Conservation (phyloP, 1,140 invertebrate species). For the Temnothorax nylanderi region DNA sequence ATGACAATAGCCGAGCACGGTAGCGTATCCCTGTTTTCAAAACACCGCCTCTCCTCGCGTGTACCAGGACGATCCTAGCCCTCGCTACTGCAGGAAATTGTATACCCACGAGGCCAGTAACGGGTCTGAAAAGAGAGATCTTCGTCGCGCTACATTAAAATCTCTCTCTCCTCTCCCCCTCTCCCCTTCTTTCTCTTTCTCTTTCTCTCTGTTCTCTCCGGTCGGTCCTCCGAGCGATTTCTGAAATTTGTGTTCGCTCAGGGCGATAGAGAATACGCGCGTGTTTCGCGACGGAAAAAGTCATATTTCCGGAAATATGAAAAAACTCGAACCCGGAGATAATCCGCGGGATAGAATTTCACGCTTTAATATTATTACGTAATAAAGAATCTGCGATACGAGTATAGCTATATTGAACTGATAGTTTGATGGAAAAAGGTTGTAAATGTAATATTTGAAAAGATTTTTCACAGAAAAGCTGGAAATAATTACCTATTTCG, state of each 20-base stretch:
- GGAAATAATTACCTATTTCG: background rate
- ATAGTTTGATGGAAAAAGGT: background rate
- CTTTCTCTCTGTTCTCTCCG: background rate
- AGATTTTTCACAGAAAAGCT: background rate
- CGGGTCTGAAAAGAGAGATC: conserved; percentile 36
- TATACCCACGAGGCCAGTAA: conserved; percentile 11
- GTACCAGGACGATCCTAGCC: conserved; percentile 38
- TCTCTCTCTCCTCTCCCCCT: background rate
- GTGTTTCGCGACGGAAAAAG: conserved; percentile 35
- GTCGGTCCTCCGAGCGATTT: conserved; percentile 15
- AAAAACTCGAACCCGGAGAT: conserved; percentile 9
- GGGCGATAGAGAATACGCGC: conserved; percentile 13
- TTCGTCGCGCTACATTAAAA: conserved; percentile 48
- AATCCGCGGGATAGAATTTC: conserved; percentile 31
- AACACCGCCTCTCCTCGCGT: conserved; percentile 53
- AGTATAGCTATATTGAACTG: background rate
- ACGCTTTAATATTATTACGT: conserved; percentile 6
- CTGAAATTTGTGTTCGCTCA: conserved; percentile 42
- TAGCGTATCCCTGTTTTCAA: conserved; percentile 64
- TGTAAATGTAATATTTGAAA: background rate
- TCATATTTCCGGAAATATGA: conserved; percentile 24
- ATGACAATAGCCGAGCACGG: conserved; percentile 65
- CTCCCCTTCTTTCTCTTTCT: background rate
- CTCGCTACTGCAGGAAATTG: conserved; percentile 50
- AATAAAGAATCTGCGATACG: conserved; percentile 3